A percentile compares a stretch with the other conserved stretches of the same genome.
phyloP scores from a whole-genome alignment of 2,888 invertebrate genomes.

The Drosophila buzzatii region DNA sequence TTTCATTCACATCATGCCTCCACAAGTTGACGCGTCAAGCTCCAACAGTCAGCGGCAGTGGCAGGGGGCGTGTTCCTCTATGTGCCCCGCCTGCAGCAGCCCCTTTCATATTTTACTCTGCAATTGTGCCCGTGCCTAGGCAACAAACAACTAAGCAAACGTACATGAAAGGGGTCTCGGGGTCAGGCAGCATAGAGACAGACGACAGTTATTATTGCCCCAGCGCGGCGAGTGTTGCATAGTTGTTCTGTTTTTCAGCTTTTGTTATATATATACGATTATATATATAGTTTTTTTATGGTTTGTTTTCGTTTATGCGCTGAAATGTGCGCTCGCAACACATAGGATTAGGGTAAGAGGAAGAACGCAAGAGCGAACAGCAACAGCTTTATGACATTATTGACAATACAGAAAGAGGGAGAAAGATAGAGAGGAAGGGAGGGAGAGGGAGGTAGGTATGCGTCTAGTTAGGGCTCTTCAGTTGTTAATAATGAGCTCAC shows the following conservation, averaged over 20 bases:
- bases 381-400: constrained; percentile 29
- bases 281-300: constrained; percentile 45
- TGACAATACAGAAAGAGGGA: constrained; percentile 1
- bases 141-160: constrained; percentile 1
- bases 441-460: neutral
- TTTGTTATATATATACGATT: constrained; percentile 37
- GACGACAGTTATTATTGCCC: constrained; percentile 63
- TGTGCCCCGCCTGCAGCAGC: neutral
- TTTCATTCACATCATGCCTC: constrained; percentile 29
- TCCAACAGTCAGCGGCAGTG: constrained; percentile 64
- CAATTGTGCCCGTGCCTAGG: constrained; percentile 7
- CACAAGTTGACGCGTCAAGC: constrained; percentile 64
- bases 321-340: constrained; percentile 50
- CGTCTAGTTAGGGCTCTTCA: constrained; percentile 5
- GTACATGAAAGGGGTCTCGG: constrained; percentile 38
- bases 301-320: constrained; percentile 65
- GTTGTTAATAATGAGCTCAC: constrained; percentile 45
- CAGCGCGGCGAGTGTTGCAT: constrained; percentile 34
- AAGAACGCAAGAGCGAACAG: constrained; percentile 6
- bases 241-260: constrained; percentile 38
- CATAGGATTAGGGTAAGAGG: constrained; percentile 36
- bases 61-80: constrained; percentile 42
- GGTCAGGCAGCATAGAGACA: constrained; percentile 36
- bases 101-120: neutral
- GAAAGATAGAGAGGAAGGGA: neutral